A percentile compares a stretch with the other conserved stretches of the same genome.
Conservation (phyloP, 2,797 vertebrate genomes). For the Thalassophryne amazonica region DNA sequence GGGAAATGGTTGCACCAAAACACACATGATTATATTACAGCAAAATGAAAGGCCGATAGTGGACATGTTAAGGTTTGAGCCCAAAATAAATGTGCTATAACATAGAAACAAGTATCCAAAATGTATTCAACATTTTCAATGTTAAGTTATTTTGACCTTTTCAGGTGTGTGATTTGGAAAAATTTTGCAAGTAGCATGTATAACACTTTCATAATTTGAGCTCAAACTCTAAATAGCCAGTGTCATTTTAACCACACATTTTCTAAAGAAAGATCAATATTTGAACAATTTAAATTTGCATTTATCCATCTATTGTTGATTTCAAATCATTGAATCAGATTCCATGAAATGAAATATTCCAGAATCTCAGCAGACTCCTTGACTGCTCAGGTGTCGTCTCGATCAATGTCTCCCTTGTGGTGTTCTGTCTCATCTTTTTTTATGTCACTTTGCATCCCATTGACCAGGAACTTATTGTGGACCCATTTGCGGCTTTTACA, state of each 20-base stretch:
- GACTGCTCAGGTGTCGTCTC: slow-evolving; percentile 74
- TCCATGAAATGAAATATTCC: slow-evolving; percentile 7
- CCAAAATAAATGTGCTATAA: no score
- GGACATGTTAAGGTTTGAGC: no score
- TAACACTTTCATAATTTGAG: no score
- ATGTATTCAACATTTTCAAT: no score
- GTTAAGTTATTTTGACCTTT: no score
- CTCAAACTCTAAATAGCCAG: no score
- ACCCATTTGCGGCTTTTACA: slow-evolving; percentile 86
- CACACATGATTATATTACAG: neutral
- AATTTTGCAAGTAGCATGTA: no score
- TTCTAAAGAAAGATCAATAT: neutral
- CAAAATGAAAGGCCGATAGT: slow-evolving; percentile 4
- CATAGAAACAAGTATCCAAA: no score
- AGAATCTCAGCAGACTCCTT: slow-evolving; percentile 16
- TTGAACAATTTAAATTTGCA: slow-evolving; percentile 22
- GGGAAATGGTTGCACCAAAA: slow-evolving; percentile 13
- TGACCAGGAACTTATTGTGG: slow-evolving; percentile 89
- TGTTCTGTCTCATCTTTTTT: slow-evolving; percentile 80
- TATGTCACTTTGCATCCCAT: slow-evolving; percentile 78
- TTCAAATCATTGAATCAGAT: slow-evolving; percentile 19
- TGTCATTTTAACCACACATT: no score
- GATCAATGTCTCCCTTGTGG: slow-evolving; percentile 77
- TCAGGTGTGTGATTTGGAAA: no score
- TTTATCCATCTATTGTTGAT: slow-evolving; percentile 9